Conservation (phyloP, 2,113 vertebrate species). For the Pelvicachromis taeniatus region DNA sequence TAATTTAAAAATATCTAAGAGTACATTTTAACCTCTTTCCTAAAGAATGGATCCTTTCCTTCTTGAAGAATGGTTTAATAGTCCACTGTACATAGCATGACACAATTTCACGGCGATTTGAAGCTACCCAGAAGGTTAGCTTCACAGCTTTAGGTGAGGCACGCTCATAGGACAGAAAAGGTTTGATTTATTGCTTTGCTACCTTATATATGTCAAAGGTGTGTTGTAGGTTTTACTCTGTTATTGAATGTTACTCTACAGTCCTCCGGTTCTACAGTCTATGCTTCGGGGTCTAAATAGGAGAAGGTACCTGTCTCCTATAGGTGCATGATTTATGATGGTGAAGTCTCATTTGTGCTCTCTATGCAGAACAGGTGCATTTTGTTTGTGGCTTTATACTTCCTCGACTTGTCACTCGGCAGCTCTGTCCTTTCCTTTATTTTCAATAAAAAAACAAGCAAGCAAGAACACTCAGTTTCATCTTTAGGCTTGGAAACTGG, state of each 20-base stretch:
- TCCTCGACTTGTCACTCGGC: slow-evolving; percentile 38
- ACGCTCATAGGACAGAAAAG: neutral
- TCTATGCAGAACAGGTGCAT: slow-evolving; percentile 59
- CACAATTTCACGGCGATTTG: neutral
- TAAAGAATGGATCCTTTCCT: neutral
- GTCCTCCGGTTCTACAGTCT: neutral
- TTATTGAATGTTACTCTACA: slow-evolving; percentile 11
- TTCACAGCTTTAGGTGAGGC: neutral
- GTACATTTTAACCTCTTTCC: neutral
- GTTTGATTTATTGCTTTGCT: neutral
- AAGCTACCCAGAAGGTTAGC: neutral
- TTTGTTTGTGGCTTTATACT: slow-evolving; percentile 44
- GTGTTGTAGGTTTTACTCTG: neutral
- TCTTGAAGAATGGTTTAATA: slow-evolving; percentile 23
- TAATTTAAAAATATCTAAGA: slow-evolving; percentile 12
- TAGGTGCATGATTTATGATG: slow-evolving; percentile 60
- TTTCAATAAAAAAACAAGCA: too few relatives aligned
- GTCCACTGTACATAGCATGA: neutral
- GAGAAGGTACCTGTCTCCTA: slow-evolving; percentile 45
- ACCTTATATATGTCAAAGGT: neutral
- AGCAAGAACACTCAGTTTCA: neutral
- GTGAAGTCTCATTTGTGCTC: slow-evolving; percentile 55
- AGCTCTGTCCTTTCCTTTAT: slow-evolving; percentile 27
- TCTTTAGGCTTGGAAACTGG: neutral
- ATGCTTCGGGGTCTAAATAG: slow-evolving; percentile 15